Base-by-base conservation (phyloP, 2,888 invertebrate genomes). In the Folsomia candida region DNA sequence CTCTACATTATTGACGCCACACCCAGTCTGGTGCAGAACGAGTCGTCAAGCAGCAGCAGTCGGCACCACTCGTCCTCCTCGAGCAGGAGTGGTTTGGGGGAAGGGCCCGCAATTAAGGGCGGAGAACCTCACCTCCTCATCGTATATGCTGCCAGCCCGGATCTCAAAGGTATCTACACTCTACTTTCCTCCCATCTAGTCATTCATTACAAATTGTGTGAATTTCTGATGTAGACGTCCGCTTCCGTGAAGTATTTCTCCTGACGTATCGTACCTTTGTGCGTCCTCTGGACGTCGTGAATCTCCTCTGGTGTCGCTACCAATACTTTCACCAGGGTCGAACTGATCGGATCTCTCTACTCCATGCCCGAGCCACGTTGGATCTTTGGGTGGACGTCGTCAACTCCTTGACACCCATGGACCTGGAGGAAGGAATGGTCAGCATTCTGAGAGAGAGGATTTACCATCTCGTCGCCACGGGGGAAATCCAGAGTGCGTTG, bases 181-280 rank as follows among this genome's bases (percentile, higher is more conserved):
- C n/a, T n/a, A n/a, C n/a, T n/a, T n/a, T n/a, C n/a, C n/a, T n/a
- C n/a, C n/a, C n/a, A n/a, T n/a, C n/a, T n/a, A n/a, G n/a, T 54
- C 27, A 29, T 28, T 65, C 51, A 24, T 47, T 65, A 25, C 51
- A 47, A 47, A 47, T 14, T 47, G 11, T 47, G 18, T n/a, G n/a
- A n/a, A n/a, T n/a, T n/a, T n/a, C n/a, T n/a, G n/a, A n/a, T n/a
- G 25, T 86, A 93, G 93, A 93, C 84, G 92, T 94, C 85, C 88
- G 93, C 84, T 96, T 93, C 85, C 94, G 95, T 86, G 98, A 99
- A 87, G 97, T 98, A 76, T 99, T 99, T 85, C 88, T 98, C 80
- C 94, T 97, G 68, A 99, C 98, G 73, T 99, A 98, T 85, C 88
- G 97, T 80, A 97, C 97, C 74, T 97, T 97, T 86, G 90, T 97